Percentiles rank a stretch among this genome's conserved stretches.
These are phyloP conservation scores for Dolomedes plantarius DNA, from an alignment of 2,888 invertebrate genomes.

Conservation along the genomic window DNA sequence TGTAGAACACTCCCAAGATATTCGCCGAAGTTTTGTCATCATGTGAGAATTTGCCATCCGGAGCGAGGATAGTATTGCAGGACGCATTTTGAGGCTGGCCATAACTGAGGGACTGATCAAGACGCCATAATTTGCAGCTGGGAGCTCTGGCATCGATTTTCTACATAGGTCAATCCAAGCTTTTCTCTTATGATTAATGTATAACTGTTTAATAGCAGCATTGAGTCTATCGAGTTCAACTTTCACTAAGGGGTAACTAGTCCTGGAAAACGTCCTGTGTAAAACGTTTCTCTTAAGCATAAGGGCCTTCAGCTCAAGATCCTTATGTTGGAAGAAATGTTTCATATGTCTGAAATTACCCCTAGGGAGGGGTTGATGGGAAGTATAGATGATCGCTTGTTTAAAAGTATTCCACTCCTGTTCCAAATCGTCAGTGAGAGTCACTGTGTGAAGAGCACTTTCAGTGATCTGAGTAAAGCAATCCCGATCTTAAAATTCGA, in stretches of 20 bases:
- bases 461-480: conserved; percentile 10
- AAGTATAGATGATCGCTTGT: background rate
- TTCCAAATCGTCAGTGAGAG: background rate
- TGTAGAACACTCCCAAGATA: conserved; percentile 21
- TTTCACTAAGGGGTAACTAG: background rate
- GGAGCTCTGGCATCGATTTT: conserved; percentile 25
- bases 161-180: conserved; percentile 3
- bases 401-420: conserved; percentile 16
- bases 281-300: conserved; percentile 12
- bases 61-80: background rate
- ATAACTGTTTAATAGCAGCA: conserved; percentile 15
- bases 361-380: conserved; percentile 33
- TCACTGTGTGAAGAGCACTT: conserved; percentile 13
- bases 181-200: conserved; percentile 1
- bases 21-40: conserved; percentile 23
- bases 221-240: conserved; percentile 22
- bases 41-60: background rate
- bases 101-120: background rate
- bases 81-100: background rate
- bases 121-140: conserved; percentile 15
- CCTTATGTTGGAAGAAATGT: conserved; percentile 15
- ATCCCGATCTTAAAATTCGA: conserved; percentile 34
- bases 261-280: conserved; percentile 1
- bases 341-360: conserved; percentile 30
- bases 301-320: too few species aligned